Evolutionary conservation across 2,888 invertebrate genomes (phyloP).

Genomic region (Herminia tarsipennalis): DNA sequence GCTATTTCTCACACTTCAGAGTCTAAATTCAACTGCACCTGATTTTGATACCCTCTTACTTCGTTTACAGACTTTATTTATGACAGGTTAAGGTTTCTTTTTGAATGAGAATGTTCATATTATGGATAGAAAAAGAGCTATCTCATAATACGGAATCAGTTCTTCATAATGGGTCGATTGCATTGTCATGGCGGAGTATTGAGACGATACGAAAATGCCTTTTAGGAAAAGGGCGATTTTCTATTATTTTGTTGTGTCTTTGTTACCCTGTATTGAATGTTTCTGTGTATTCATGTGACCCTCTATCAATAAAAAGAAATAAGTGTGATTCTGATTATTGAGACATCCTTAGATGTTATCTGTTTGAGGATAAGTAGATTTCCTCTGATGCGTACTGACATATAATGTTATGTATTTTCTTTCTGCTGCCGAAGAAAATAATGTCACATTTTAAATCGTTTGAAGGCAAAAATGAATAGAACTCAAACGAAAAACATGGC

Average conservation of each 20-base stretch:
- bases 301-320: conserved; percentile 25
- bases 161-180: conserved; percentile 70
- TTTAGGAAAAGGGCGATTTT: conserved; percentile 58
- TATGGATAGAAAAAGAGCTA: conserved; percentile 59
- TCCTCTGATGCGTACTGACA: background rate
- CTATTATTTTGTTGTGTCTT: conserved; percentile 41
- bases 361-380: background rate
- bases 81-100: conserved; percentile 36
- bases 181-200: conserved; percentile 62
- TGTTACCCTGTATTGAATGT: conserved; percentile 34
- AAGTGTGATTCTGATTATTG: conserved; percentile 12
- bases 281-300: conserved; percentile 28
- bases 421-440: no score
- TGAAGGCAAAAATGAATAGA: no score
- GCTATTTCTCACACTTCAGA: conserved; percentile 6
- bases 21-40: conserved; percentile 9
- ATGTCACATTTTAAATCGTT: no score
- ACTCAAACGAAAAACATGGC: no score
- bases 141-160: conserved; percentile 72
- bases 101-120: conserved; percentile 34
- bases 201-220: conserved; percentile 53
- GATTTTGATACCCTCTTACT: background rate
- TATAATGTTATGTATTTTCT: no score
- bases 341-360: conserved; percentile 9
- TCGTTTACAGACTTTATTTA: conserved; percentile 26